A percentile compares a stretch with the other conserved stretches of the same genome.
Evolutionary conservation across 2,113 vertebrate genomes (phyloP).

Genomic region (Sinocyclocheilus maitianheensis): DNA sequence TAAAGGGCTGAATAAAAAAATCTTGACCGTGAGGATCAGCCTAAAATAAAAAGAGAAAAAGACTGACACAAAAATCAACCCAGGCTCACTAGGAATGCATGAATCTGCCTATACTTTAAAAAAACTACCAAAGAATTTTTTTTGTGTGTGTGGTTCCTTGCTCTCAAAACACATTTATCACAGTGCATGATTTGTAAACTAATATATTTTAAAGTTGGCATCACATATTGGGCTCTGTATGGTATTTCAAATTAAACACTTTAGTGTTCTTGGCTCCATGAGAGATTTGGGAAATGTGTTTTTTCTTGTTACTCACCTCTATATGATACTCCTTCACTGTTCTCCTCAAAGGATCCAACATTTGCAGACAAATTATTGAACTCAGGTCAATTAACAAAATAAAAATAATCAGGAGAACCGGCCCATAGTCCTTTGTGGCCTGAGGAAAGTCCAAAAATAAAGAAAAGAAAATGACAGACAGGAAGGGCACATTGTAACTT

Average conservation of each 20-base stretch:
- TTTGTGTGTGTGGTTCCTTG: no score
- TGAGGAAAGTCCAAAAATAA: slow-evolving; percentile 37
- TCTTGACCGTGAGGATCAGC: slow-evolving; percentile 78
- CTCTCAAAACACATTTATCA: no score
- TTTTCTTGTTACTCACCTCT: slow-evolving; percentile 82
- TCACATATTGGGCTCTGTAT: neutral
- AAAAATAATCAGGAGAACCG: slow-evolving; percentile 74
- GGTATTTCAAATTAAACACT: no score
- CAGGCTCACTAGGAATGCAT: neutral
- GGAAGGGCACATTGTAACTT: neutral
- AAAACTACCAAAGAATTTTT: no score
- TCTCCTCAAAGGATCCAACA: slow-evolving; percentile 87
- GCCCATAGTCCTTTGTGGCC: slow-evolving; percentile 84
- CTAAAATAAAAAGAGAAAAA: slow-evolving; percentile 66
- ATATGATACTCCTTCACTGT: slow-evolving; percentile 81
- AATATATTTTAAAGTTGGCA: neutral
- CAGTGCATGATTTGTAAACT: no score
- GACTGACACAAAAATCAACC: neutral
- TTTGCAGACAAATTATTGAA: slow-evolving; percentile 88
- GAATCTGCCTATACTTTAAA: no score
- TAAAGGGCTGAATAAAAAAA: slow-evolving; percentile 76
- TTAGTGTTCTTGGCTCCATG: neutral
- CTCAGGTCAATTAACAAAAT: slow-evolving; percentile 82
- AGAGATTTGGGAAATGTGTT: slow-evolving; percentile 55
- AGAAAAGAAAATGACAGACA: neutral